phyloP scores from a whole-genome alignment of 2,888 invertebrate genomes.

The Drosophila monieri region DNA sequence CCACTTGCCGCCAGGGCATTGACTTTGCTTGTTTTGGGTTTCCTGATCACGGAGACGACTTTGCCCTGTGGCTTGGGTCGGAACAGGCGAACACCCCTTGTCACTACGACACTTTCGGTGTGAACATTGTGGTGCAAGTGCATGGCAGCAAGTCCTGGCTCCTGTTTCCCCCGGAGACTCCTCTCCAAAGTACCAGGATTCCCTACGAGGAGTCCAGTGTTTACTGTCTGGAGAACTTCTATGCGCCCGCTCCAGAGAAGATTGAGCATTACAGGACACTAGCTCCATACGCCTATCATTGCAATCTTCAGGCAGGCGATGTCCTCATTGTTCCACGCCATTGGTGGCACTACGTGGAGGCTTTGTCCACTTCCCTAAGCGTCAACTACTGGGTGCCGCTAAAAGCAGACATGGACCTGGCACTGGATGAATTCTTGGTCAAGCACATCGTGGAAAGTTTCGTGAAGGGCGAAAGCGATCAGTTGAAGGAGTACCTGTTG shows the following conservation, averaged over 20 bases:
- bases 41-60: slow-evolving; percentile 88
- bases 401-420: slow-evolving; percentile 78
- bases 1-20: slow-evolving; percentile 83
- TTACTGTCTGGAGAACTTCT: slow-evolving; percentile 93
- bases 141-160: slow-evolving; percentile 96
- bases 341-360: slow-evolving; percentile 99
- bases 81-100: slow-evolving; percentile 95
- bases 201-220: slow-evolving; percentile 99
- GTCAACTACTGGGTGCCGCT: slow-evolving; percentile 90
- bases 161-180: slow-evolving; percentile 92
- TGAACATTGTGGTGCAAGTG: slow-evolving; percentile 95
- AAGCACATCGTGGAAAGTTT: slow-evolving; percentile 88
- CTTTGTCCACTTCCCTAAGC: slow-evolving; percentile 88
- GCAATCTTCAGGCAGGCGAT: slow-evolving; percentile 92
- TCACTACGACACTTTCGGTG: slow-evolving; percentile 97
- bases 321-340: slow-evolving; percentile 94
- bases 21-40: slow-evolving; percentile 90
- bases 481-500: slow-evolving; percentile 85
- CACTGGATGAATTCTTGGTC: slow-evolving; percentile 87
- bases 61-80: slow-evolving; percentile 95
- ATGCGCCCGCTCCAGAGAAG: slow-evolving; percentile 85
- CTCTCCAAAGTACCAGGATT: slow-evolving; percentile 91
- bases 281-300: slow-evolving; percentile 82
- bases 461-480: slow-evolving; percentile 85
- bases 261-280: slow-evolving; percentile 44